These are phyloP conservation scores for Lepilemur ruficaudatus DNA, from an alignment of 2,797 vertebrate genomes.

Conservation along the genomic window DNA sequence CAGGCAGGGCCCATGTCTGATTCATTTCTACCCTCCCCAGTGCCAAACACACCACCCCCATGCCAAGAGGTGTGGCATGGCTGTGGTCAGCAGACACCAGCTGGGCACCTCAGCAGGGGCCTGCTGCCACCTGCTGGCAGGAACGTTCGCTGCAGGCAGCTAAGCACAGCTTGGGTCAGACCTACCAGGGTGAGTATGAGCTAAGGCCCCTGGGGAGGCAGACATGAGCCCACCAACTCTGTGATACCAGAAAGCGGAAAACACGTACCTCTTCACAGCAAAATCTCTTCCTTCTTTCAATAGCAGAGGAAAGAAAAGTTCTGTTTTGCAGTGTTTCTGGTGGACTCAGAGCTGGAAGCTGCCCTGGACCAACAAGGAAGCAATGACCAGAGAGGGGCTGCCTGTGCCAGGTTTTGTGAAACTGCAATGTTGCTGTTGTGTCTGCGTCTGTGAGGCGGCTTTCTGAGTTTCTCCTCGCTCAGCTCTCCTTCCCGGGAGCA, in stretches of 20 bases:
- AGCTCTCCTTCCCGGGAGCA: neutral
- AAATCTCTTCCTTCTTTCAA: neutral
- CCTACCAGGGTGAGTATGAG: neutral
- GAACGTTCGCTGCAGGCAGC: neutral
- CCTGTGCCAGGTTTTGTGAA: neutral
- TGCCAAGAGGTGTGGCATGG: conserved; percentile 11
- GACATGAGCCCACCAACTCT: neutral
- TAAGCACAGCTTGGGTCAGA: neutral
- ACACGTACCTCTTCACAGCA: neutral
- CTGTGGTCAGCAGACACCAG: neutral
- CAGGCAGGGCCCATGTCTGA: neutral
- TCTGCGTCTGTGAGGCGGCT: neutral
- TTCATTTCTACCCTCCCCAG: neutral
- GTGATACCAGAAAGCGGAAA: neutral
- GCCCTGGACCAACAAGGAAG: neutral
- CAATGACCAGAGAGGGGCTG: neutral
- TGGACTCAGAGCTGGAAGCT: neutral
- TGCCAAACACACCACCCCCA: neutral
- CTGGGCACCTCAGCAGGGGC: neutral
- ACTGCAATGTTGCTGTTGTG: accelerated
- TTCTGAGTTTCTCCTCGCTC: neutral
- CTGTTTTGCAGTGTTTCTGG: neutral
- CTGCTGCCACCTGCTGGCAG: conserved; percentile 64
- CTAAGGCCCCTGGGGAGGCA: neutral
- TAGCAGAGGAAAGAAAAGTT: neutral